A percentile compares a stretch with the other conserved stretches of the same genome.
phyloP scores from a whole-genome alignment of 2,797 vertebrate genomes.

The Sphenodon punctatus region DNA sequence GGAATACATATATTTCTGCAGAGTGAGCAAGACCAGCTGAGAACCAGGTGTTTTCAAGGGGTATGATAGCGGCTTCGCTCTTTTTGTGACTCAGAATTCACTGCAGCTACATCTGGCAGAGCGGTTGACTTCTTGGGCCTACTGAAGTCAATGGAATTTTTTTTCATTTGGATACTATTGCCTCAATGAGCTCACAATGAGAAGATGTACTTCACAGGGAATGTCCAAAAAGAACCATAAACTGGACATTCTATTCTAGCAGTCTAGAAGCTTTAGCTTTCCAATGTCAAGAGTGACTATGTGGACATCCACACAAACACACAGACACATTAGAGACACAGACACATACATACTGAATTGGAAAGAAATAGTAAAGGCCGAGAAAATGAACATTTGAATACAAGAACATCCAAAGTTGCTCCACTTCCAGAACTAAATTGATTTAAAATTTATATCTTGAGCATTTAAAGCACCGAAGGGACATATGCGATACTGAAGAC shows the following conservation, averaged over 20 bases:
- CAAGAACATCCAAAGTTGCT: neutral
- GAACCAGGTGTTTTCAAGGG: neutral
- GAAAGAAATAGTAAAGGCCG: neutral
- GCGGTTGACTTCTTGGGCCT: too few relatives aligned
- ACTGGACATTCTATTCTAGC: too few relatives aligned
- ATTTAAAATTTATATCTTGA: neutral
- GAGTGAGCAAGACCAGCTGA: neutral
- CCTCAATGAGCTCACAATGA: too few relatives aligned
- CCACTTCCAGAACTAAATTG: neutral
- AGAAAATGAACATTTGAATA: neutral
- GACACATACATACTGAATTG: neutral
- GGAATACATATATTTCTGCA: neutral
- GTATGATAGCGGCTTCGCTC: neutral
- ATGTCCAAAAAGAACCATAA: too few relatives aligned
- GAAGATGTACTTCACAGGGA: too few relatives aligned
- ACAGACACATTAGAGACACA: too few relatives aligned
- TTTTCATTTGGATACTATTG: too few relatives aligned
- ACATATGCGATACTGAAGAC: neutral
- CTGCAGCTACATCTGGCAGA: too few relatives aligned
- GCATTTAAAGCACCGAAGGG: slow-evolving; percentile 12
- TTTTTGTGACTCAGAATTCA: neutral
- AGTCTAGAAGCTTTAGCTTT: too few relatives aligned
- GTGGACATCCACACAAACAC: too few relatives aligned
- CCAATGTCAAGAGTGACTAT: too few relatives aligned
- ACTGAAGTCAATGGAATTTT: too few relatives aligned